Conservation (phyloP, 2,797 vertebrate species). For the Diceros bicornis region DNA sequence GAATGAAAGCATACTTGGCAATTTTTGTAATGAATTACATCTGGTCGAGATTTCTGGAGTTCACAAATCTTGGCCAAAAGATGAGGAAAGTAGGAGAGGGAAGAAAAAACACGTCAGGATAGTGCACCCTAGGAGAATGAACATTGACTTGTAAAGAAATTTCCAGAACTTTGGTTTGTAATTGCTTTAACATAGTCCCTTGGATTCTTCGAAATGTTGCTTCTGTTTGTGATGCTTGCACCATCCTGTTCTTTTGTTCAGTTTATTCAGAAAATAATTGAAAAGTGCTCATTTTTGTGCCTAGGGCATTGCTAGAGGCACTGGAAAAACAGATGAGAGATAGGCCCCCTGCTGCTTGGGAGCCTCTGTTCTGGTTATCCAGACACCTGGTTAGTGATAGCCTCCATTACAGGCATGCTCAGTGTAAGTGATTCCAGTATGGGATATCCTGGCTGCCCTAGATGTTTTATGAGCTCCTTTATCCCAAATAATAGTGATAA, state of each 20-base stretch:
- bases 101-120: background rate
- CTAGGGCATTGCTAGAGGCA: background rate
- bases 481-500: background rate
- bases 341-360: background rate
- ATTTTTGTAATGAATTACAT: conserved; percentile 42
- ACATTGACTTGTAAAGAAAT: conserved; percentile 5
- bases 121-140: background rate
- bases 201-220: background rate
- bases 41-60: background rate
- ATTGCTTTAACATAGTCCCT: background rate
- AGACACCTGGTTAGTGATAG: background rate
- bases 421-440: background rate
- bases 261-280: conserved; percentile 40
- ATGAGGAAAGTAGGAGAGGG: background rate
- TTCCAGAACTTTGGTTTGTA: conserved; percentile 15
- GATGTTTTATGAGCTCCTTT: background rate
- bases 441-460: background rate
- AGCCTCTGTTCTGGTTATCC: background rate
- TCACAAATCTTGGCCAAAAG: background rate
- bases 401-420: background rate
- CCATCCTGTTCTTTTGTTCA: background rate
- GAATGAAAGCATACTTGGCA: background rate
- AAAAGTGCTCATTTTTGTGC: background rate
- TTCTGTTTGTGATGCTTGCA: background rate
- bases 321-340: background rate